phyloP scores from a whole-genome alignment of 2,797 vertebrate species.

The Limnodromus scolopaceus region DNA sequence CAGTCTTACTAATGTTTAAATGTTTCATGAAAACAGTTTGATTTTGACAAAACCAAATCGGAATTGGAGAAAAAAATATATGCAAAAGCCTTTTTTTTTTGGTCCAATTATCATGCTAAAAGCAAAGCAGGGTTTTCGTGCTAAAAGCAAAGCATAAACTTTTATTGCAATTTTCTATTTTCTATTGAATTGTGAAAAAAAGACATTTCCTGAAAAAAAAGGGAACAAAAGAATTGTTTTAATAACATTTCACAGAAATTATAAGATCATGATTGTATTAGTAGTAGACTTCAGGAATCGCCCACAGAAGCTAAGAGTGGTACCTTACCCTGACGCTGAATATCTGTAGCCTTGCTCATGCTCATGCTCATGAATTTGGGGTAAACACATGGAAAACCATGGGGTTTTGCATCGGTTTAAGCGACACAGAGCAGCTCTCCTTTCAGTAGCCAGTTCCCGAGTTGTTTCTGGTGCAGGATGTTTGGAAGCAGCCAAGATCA shows the following conservation, averaged over 20 bases:
- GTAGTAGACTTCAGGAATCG: neutral
- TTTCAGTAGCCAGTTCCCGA: neutral
- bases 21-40: neutral
- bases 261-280: neutral
- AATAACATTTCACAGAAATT: neutral
- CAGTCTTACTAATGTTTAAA: neutral
- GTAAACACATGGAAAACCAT: neutral
- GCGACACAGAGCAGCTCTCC: neutral
- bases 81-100: neutral
- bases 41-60: neutral
- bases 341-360: neutral
- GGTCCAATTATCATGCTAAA: neutral
- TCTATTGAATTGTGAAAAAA: neutral
- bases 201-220: neutral
- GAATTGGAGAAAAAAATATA: neutral
- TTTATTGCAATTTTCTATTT: neutral
- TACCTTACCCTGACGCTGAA: accelerated
- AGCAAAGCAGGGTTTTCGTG: neutral
- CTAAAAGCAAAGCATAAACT: neutral
- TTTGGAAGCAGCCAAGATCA: accelerated
- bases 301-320: neutral
- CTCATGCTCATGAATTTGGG: neutral
- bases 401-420: accelerated
- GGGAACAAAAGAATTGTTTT: neutral
- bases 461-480: accelerated